Evolutionary conservation across 53 echinoderm and acorn worm species (phyloP), one percentile per base, ranked within the genome.

Genomic region (Holothuria leucospilota): DNA sequence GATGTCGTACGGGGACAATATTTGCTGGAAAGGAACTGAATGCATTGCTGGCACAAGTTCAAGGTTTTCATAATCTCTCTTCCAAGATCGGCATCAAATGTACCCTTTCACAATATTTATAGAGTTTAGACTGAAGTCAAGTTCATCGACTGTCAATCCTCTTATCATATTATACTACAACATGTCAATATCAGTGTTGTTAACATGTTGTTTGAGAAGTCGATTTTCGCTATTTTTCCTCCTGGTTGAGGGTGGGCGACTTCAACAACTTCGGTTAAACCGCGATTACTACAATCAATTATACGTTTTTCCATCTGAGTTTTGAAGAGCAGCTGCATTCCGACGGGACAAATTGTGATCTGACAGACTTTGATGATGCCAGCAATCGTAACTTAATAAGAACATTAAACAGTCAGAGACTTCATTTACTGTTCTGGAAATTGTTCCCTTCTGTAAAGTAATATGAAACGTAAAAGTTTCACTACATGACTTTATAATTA

Each of bases 261-360:
- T 20, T 82, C 82, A 2, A 62, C 62, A 61, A 63, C 62, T 27
- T 59, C 27, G 14, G 62, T 82, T n/a, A 82, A 29, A 63, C 82
- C 63, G 20, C 64, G 62, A n/a, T 82, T 82, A 46, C 63, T 82
- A 20, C 82, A 82, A 62, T 82, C 63, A 62, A 82, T 60, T 20
- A 82, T 15, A 27, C 56, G 7, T n/a, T n/a, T 8, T 9, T 25
- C 20, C 13, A 0, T 2, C 20, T 0, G 28, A 21, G 51, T 51
- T 25, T n/a, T 7, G n/a, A 2, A 29, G 8, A 11, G 20, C 78
- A 77, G 78, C 52, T n/a, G 28, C 78, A 77, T 14, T 11, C 4
- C 49, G 52, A 10, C 23, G 53, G 53, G 52, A 52, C 51, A n/a
- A 20, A 7, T 6, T 21, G n/a, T 63, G 63, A 63, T 26, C n/a